Evolutionary conservation across 2,888 invertebrate genomes (phyloP).

Genomic region (Pollenia amentaria): DNA sequence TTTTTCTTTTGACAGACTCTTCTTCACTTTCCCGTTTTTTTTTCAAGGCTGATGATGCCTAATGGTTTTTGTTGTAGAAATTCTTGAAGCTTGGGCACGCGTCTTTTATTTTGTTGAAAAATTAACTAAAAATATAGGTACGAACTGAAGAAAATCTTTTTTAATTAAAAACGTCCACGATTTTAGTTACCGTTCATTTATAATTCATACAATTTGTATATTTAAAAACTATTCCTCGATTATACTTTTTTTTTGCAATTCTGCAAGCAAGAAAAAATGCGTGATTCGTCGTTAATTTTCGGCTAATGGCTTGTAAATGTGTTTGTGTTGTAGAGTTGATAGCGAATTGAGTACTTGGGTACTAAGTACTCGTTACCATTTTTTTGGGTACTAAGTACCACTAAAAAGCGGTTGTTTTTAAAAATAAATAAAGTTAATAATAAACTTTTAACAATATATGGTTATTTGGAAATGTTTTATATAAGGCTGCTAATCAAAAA

Average conservation of each 20-base stretch:
- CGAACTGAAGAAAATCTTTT: background rate
- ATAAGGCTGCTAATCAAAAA: no score
- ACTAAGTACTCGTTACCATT: background rate
- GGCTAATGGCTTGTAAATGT: constrained; percentile 66
- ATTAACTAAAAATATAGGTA: constrained; percentile 40
- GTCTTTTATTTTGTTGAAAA: constrained; percentile 34
- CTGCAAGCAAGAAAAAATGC: constrained; percentile 70
- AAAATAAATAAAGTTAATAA: no score
- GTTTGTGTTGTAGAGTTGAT: constrained; percentile 49
- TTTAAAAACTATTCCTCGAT: background rate
- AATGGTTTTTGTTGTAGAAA: constrained; percentile 59
- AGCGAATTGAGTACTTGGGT: constrained; percentile 12
- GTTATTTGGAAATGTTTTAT: background rate
- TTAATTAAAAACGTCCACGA: background rate
- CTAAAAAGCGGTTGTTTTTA: no score
- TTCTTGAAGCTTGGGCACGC: constrained; percentile 63
- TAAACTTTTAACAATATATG: no score
- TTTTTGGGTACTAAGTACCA: background rate
- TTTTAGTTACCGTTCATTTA: constrained; percentile 36
- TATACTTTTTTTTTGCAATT: constrained; percentile 47
- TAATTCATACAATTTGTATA: background rate
- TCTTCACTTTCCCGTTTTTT: constrained; percentile 5
- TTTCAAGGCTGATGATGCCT: constrained; percentile 55
- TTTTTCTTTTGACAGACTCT: constrained; percentile 2
- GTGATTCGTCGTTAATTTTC: constrained; percentile 69